Evolutionary conservation across 2,797 vertebrate genomes (phyloP), one percentile per base, ranked within the genome.

Genomic region (Tapera naevia): DNA sequence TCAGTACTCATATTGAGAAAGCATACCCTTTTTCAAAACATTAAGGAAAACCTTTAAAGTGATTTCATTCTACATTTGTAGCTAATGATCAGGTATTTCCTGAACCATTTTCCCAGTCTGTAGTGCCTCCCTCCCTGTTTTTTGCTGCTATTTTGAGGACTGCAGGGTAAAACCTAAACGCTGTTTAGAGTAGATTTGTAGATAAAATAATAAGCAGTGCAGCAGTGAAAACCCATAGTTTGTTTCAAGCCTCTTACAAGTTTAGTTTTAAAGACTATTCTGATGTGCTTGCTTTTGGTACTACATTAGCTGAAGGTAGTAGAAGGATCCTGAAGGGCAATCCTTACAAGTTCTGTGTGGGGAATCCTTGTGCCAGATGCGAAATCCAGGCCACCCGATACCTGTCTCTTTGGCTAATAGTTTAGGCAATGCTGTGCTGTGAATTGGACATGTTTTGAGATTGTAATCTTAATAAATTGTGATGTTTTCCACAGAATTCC

Each of bases 261-360:
- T 60, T 82, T 24, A 45, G 5, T 79, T 87, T 65, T 78, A 30
- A 39, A 61, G 58, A 23, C 51, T 74, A 3, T 60, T 82, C 24
- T 69, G 24, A 14, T 2, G 0, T 65, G 7, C 54, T 45, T 32
- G 27, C 24, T 51, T 56, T 81, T 67, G n/a, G 8, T 62, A 43
- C 8, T 56, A 0, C 25, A 27, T 70, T 4, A 28, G 7, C 24
- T 48, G 57, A 78, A 78, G 37, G 35, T 70, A n/a, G n/a, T n/a
- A 15, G 48, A 76, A 64, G 28, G 25, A 19, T 51, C 23, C 43
- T 56, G 46, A n/a, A 88, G 17, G 18, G 14, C 27, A 30, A 66
- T 13, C 19, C 17, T 58, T 57, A 3, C 0, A 0, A 56, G 12
- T 58, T 46, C 25, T 86, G 25, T 13, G 10, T 18, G 24, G 8